Evolutionary conservation across 2,797 vertebrate genomes (phyloP).

Genomic region (Tarsius wallacei): DNA sequence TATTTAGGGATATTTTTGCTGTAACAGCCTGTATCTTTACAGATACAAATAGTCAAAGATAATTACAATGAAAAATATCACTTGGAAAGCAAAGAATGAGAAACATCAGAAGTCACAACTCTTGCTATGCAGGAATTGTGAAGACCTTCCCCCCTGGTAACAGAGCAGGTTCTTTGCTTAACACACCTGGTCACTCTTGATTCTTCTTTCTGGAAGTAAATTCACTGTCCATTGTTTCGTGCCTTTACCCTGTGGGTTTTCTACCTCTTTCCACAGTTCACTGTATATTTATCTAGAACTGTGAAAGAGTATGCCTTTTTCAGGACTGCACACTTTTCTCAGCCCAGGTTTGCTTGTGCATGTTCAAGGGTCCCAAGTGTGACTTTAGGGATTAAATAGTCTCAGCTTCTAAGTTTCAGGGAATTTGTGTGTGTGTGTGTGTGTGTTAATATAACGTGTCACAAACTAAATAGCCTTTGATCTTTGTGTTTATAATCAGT

Average conservation of each 20-base stretch:
- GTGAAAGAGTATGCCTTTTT: background rate
- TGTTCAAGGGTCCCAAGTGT: background rate
- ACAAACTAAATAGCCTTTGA: background rate
- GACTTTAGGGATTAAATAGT: background rate
- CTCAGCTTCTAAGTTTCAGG: background rate
- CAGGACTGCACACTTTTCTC: background rate
- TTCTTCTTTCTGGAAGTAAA: background rate
- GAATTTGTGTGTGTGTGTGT: background rate
- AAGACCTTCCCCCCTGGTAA: background rate
- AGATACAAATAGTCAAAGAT: background rate
- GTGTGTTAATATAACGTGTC: background rate
- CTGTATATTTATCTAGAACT: background rate
- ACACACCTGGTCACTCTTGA: background rate
- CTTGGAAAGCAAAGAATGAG: background rate
- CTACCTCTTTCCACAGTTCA: background rate
- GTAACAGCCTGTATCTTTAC: background rate
- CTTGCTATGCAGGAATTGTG: background rate
- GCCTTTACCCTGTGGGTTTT: background rate
- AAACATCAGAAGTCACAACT: background rate
- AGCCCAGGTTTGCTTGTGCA: background rate
- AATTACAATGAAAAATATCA: background rate
- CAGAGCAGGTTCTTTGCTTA: background rate
- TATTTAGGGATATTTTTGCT: background rate
- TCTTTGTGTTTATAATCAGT: conserved; percentile 19
- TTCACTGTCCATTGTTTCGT: background rate